Conservation (phyloP, 2,888 invertebrate genomes). For the Andricus quercusramuli region DNA sequence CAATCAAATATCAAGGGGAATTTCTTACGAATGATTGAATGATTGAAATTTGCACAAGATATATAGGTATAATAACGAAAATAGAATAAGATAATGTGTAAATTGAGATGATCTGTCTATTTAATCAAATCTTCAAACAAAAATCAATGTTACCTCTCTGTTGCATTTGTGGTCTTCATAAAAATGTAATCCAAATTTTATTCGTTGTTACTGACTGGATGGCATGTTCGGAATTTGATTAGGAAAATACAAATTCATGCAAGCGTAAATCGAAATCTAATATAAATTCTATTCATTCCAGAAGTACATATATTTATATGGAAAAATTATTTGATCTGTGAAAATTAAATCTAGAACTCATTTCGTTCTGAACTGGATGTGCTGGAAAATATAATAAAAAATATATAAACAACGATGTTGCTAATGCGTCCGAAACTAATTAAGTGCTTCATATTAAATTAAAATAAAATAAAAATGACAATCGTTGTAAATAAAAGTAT, state of each 20-base stretch:
- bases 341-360: background rate
- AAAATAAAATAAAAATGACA: background rate
- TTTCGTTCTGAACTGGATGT: background rate
- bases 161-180: slow-evolving; percentile 15
- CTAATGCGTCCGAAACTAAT: slow-evolving; percentile 8
- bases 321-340: background rate
- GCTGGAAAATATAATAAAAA: slow-evolving; percentile 3
- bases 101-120: background rate
- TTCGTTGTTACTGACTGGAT: background rate
- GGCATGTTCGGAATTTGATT: background rate
- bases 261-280: background rate
- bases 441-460: background rate
- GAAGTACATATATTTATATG: background rate
- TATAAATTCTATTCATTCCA: background rate
- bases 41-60: background rate
- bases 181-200: background rate
- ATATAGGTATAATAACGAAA: background rate
- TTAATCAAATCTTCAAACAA: background rate
- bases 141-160: slow-evolving; percentile 17
- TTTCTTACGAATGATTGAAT: background rate
- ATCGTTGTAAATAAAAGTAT: background rate
- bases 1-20: slow-evolving; percentile 6
- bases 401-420: slow-evolving; percentile 3
- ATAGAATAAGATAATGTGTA: background rate
- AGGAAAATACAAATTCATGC: background rate